Conservation (phyloP, 2,888 invertebrate species). For the Hyppa rectilinea region DNA sequence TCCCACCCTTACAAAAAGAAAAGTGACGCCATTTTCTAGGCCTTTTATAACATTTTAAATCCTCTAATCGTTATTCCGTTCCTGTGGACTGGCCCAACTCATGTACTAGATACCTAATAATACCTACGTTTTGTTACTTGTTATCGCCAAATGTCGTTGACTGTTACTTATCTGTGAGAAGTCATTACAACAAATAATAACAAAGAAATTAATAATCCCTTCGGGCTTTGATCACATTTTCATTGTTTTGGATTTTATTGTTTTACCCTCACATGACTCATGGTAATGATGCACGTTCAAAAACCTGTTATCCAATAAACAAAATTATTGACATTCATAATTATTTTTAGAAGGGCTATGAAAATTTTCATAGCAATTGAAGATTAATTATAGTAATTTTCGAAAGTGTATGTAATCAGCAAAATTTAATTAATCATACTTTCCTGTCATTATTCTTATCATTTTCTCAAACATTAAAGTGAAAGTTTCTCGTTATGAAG, state of each 20-base stretch:
- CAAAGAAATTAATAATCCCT: conserved; percentile 29
- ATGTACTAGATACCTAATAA: too few species aligned
- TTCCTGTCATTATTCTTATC: neutral
- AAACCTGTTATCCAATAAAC: neutral
- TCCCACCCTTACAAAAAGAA: too few species aligned
- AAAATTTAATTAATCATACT: neutral
- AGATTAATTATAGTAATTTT: neutral
- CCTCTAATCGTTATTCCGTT: too few species aligned
- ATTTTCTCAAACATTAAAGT: conserved; percentile 42
- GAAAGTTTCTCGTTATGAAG: conserved; percentile 48
- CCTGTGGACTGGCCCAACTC: too few species aligned
- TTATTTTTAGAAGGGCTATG: neutral
- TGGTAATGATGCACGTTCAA: conserved; percentile 26
- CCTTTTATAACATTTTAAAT: too few species aligned
- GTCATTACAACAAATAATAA: conserved; percentile 13
- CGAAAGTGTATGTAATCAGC: neutral
- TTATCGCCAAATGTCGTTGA: conserved; percentile 23
- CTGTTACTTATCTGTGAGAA: conserved; percentile 3
- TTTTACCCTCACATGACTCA: conserved; percentile 48
- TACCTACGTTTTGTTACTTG: neutral
- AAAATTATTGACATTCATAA: neutral
- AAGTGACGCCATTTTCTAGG: too few species aligned
- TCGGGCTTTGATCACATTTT: neutral
- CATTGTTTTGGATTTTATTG: conserved; percentile 36
- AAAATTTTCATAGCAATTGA: accelerated